Base-by-base conservation (phyloP, 2,888 invertebrate genomes). In the Heliconius cydno region DNA sequence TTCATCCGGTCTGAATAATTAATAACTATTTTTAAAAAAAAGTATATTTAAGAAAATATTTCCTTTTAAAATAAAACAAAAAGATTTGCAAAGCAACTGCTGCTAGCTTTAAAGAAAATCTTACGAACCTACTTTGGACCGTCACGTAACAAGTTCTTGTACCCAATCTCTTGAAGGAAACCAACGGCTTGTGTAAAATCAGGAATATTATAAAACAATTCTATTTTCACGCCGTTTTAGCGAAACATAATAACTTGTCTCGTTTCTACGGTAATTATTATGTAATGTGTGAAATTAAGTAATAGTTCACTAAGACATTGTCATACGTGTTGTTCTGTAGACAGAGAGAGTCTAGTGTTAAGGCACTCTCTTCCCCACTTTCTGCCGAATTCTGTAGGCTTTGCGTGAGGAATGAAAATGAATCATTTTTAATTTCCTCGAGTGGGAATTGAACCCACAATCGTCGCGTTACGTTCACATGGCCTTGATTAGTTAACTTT, bases 101-200 rank as follows among this genome's bases (percentile, higher is more conserved):
- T 34, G 7, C 1, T 34, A 41, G 76, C 46, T 72, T 78, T 73
- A 63, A 75, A 79, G 63, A 65, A 75, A 75, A 75, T 41, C 75
- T 75, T 65, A 75, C 34, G 19, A 63, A 74, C 41, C 38, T 65
- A 65, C 75, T 75, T 75, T 65, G 28, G 28, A 65, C 19, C 41
- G 75, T 65, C 75, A 65, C 75, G 63, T 75, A 65, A 75, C 75
- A 75, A 75, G 22, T 75, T 75, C 46, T 75, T 75, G 75, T 65
- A 41, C 41, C 25, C 25, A 75, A 74, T 38, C 65, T 73, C 72
- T 75, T 41, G 75, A 75, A 75, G 75, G 65, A 75, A 74, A 75
- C 65, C 63, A 65, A 75, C 74, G 9, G 63, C 46, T 41, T 75
- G 25, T 46, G 28, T 46, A 74, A 63, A 74, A 74, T 25, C 75